Conservation (phyloP, 2,888 invertebrate genomes). For the Metallyticus violacea region DNA sequence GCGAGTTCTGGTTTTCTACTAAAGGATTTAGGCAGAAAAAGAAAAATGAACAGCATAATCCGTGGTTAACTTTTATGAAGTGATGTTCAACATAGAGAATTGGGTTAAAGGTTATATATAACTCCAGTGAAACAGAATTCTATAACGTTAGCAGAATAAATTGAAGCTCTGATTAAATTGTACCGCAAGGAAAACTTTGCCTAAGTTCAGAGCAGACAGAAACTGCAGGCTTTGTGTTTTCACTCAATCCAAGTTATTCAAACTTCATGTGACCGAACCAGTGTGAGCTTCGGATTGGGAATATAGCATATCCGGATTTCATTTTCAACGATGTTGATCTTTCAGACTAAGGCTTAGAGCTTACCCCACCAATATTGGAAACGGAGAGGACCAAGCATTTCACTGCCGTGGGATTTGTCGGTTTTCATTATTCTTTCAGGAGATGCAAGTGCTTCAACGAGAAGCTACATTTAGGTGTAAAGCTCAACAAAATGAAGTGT, state of each 20-base stretch:
- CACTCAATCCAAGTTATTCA: neutral
- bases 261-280: neutral
- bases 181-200: neutral
- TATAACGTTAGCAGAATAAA: neutral
- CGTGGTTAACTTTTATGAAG: neutral
- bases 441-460: neutral
- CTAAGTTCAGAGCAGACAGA: neutral
- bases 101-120: neutral
- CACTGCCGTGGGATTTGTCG: neutral
- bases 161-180: neutral
- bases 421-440: neutral
- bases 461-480: neutral
- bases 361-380: neutral
- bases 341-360: neutral
- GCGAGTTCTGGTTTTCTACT: neutral
- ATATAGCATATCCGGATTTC: neutral
- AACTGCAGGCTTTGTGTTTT: neutral
- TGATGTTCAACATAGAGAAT: neutral
- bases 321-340: neutral
- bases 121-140: neutral
- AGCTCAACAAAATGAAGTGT: neutral
- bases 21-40: neutral
- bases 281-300: neutral
- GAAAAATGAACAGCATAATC: neutral
- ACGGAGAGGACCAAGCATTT: neutral